Evolutionary conservation across 2,888 invertebrate species (phyloP), one percentile per base, ranked within the genome.

Genomic region (Gymnocheta viridis): DNA sequence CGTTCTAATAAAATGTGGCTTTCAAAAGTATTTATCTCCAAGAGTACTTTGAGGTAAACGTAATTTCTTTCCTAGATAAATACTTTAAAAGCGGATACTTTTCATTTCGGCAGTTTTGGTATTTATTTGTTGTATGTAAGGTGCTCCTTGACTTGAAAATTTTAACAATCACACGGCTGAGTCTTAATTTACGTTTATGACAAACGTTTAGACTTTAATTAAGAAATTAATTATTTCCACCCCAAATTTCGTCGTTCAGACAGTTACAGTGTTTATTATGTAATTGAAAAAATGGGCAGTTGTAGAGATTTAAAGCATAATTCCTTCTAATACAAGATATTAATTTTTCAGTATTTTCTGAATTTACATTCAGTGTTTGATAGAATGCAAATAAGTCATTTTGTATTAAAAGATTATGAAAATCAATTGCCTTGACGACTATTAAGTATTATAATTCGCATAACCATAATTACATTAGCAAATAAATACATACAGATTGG

Each of bases 391-490:
- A 56, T 60, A 35, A 12, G 19, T 35, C 2, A n/a, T 60, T 60
- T 35, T n/a, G 14, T 60, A 38, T 41, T 22, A 17, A 64, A 27
- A n/a, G n/a, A 44, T 64, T 29, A 47, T 10, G 47, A 29, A 19
- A 22, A 14, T 5, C 5, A 41, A 64, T 2, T n/a, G n/a, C n/a
- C 10, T 27, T 12, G 41, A 24, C 12, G 14, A 66, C 24, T 35
- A 17, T 32, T 56, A 67, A 56, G 24, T 58, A 56, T 56, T 56
- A 44, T 17, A 47, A 47, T 66, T 22, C 24, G 56, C 35, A 24
- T 49, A 60, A 35, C 49, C 60, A 38, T 73, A 60, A 60, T 35
- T 49, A 35, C 17, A 73, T 56, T 5, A 58, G 10, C n/a, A 6
- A 5, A 44, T 32, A 58, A 19, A 47, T 22, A 51, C 19, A 67